A percentile compares a stretch with the other conserved stretches of the same genome.
These are phyloP conservation scores for Platypus cylindrus DNA, from an alignment of 2,888 invertebrate genomes.

Conservation along the genomic window DNA sequence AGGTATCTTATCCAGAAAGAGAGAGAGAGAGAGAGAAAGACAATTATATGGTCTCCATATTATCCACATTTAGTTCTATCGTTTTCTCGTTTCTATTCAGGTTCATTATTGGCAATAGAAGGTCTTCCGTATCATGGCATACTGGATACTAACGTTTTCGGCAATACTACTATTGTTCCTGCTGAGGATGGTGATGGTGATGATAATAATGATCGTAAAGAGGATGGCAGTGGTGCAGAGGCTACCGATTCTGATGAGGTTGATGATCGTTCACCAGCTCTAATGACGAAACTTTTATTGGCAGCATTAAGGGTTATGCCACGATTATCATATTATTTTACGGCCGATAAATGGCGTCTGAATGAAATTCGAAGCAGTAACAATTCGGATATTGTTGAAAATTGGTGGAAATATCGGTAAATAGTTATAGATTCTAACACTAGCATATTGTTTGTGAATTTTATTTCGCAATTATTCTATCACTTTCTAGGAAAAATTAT, in stretches of 20 bases:
- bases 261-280: slow-evolving; percentile 38
- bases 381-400: slow-evolving; percentile 22
- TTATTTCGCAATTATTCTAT: not conserved
- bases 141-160: slow-evolving; percentile 33
- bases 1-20: slow-evolving; percentile 16
- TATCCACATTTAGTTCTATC: too few relatives aligned
- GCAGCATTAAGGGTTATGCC: slow-evolving; percentile 44
- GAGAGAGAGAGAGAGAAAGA: too few relatives aligned
- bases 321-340: slow-evolving; percentile 43
- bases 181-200: too few relatives aligned
- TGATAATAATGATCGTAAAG: too few relatives aligned
- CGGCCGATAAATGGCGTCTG: slow-evolving; percentile 44
- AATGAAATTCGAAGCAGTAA: slow-evolving; percentile 26
- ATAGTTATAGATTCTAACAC: not conserved
- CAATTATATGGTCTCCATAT: too few relatives aligned
- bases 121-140: slow-evolving; percentile 39
- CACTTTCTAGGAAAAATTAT: slow-evolving; percentile 10
- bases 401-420: slow-evolving; percentile 41
- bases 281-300: slow-evolving; percentile 40
- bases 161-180: too few relatives aligned
- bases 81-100: slow-evolving; percentile 5
- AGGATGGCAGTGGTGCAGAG: too few relatives aligned
- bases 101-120: slow-evolving; percentile 41
- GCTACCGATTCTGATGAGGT: slow-evolving; percentile 32
- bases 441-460: not conserved